phyloP scores from a whole-genome alignment of 1,140 invertebrate species.

The Tetramorium alpestre region DNA sequence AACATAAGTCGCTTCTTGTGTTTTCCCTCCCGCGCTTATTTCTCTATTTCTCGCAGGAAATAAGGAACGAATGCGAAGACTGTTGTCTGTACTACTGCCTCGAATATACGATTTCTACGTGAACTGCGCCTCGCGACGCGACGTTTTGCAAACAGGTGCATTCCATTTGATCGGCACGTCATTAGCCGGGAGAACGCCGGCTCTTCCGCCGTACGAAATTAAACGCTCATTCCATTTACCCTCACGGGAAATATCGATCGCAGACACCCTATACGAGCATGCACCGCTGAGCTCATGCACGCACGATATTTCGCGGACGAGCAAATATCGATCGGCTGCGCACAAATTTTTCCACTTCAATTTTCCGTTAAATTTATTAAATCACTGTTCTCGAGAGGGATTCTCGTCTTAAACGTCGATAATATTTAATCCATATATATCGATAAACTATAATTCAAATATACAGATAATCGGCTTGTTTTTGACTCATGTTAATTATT shows the following conservation, averaged over 20 bases:
- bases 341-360: constrained; percentile 34
- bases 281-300: constrained; percentile 10
- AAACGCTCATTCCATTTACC: constrained; percentile 54
- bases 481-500: not conserved
- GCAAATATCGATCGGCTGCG: constrained; percentile 14
- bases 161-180: not conserved
- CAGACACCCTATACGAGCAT: not conserved
- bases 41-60: not conserved
- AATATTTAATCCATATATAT: not conserved
- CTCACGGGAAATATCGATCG: constrained; percentile 55
- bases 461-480: not conserved
- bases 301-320: not conserved
- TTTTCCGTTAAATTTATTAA: constrained; percentile 3
- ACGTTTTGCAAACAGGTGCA: constrained; percentile 15
- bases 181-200: not conserved
- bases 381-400: constrained; percentile 1
- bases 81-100: not conserved
- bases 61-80: not conserved
- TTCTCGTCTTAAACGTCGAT: not conserved
- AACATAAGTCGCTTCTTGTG: not conserved
- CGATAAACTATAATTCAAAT: not conserved
- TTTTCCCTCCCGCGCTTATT: not conserved
- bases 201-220: constrained; percentile 28
- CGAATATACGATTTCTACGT: not conserved
- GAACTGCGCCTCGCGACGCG: not conserved